Evolutionary conservation across 2,113 vertebrate genomes (phyloP).

Genomic region (Pluvianellus socialis): DNA sequence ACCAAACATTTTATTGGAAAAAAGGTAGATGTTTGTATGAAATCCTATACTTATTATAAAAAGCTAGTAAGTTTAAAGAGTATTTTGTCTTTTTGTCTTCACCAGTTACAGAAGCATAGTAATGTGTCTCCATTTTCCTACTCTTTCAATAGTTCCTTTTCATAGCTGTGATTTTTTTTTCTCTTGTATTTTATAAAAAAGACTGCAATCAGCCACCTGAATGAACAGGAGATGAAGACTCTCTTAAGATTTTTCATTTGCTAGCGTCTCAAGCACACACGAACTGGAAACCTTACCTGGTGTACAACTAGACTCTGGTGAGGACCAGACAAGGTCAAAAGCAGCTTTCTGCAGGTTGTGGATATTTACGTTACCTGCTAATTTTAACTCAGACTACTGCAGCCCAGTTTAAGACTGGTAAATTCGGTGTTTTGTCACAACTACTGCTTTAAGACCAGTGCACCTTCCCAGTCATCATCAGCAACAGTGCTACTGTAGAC

Average conservation of each 20-base stretch:
- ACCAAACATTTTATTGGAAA: not conserved
- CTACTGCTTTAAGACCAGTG: not conserved
- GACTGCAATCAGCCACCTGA: not conserved
- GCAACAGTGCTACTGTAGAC: not conserved
- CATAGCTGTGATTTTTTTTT: not conserved
- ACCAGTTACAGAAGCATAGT: not conserved
- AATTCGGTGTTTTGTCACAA: not conserved
- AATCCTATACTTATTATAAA: not conserved
- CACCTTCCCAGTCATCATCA: not conserved
- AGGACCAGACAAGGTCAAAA: not conserved
- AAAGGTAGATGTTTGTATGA: not conserved
- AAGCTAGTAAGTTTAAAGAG: not conserved
- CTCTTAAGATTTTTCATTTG: not conserved
- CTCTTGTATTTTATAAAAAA: not conserved
- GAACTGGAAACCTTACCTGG: not conserved
- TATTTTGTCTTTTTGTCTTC: not conserved
- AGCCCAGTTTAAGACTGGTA: not conserved
- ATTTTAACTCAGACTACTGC: not conserved
- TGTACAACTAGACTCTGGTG: rapidly evolving
- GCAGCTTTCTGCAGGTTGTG: not conserved
- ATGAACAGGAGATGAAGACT: not conserved
- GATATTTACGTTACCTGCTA: not conserved
- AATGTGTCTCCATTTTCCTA: not conserved
- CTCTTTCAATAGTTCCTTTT: not conserved
- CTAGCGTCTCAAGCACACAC: not conserved